Evolutionary conservation across 2,797 vertebrate species (phyloP).

Genomic region (Tinamus major): DNA sequence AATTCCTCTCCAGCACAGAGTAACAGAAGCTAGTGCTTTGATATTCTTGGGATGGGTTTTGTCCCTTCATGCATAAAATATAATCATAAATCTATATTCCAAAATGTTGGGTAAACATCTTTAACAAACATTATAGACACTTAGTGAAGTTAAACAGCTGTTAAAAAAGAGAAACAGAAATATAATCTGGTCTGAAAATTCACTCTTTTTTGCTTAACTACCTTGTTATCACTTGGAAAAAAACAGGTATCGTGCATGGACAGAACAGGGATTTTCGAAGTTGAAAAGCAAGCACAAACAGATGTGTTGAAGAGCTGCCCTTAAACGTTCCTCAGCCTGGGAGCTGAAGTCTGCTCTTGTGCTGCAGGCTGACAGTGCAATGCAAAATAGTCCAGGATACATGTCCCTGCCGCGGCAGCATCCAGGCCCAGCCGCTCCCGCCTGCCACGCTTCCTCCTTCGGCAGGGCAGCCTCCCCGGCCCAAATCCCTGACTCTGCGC

Average conservation of each 20-base stretch:
- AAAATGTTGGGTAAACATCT: background rate
- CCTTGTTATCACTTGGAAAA: background rate
- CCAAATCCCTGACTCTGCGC: constrained; percentile 27
- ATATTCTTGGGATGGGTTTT: background rate
- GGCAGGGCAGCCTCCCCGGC: background rate
- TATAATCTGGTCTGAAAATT: background rate
- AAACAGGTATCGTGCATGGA: background rate
- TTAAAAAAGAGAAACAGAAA: background rate
- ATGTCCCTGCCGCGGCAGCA: rapidly evolving
- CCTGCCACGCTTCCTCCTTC: background rate
- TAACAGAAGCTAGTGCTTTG: background rate
- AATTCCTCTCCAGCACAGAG: background rate
- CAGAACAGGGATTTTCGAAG: background rate
- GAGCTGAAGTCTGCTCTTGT: background rate
- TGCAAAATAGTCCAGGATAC: background rate
- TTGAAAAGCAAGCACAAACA: background rate
- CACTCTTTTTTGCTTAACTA: background rate
- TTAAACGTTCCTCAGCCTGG: background rate
- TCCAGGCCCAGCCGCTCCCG: rapidly evolving
- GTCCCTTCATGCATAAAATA: background rate
- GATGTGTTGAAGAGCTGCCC: background rate
- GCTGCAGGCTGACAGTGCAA: background rate
- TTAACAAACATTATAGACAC: background rate
- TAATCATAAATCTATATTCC: background rate
- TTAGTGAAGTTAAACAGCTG: background rate